Conservation (phyloP, 2,888 invertebrate species). For the Stegophylla sp. region DNA sequence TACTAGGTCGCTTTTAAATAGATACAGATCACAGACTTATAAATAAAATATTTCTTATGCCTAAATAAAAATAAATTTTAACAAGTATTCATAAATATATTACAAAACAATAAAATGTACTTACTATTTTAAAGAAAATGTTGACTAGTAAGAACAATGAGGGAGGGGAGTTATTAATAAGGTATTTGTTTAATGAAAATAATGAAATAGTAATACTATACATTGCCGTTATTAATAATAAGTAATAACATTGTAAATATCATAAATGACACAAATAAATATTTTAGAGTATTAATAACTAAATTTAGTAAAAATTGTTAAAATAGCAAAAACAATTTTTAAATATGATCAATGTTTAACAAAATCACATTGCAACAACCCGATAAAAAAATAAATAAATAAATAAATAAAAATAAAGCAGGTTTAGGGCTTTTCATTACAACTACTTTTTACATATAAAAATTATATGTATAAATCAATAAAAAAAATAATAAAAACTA, state of each 20-base stretch:
- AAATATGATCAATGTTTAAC: slow-evolving; percentile 18
- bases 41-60: slow-evolving; percentile 11
- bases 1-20: slow-evolving; percentile 26
- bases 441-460: slow-evolving; percentile 25
- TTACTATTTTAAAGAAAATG: slow-evolving; percentile 37
- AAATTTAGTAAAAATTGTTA: slow-evolving; percentile 16
- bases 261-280: slow-evolving; percentile 15
- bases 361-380: slow-evolving; percentile 54
- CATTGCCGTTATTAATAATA: neutral
- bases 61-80: slow-evolving; percentile 7
- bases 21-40: slow-evolving; percentile 55
- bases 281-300: slow-evolving; percentile 18
- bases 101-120: slow-evolving; percentile 42
- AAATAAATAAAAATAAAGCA: slow-evolving; percentile 31
- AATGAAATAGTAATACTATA: neutral
- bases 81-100: slow-evolving; percentile 22
- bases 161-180: neutral
- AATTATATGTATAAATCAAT: neutral
- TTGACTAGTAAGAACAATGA: slow-evolving; percentile 44
- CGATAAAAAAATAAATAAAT: slow-evolving; percentile 10
- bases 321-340: neutral
- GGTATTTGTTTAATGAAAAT: neutral
- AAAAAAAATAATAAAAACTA: slow-evolving; percentile 7
- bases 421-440: neutral
- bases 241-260: neutral